phyloP scores from a whole-genome alignment of 2,113 vertebrate species.

The Pseudorasbora parva region DNA sequence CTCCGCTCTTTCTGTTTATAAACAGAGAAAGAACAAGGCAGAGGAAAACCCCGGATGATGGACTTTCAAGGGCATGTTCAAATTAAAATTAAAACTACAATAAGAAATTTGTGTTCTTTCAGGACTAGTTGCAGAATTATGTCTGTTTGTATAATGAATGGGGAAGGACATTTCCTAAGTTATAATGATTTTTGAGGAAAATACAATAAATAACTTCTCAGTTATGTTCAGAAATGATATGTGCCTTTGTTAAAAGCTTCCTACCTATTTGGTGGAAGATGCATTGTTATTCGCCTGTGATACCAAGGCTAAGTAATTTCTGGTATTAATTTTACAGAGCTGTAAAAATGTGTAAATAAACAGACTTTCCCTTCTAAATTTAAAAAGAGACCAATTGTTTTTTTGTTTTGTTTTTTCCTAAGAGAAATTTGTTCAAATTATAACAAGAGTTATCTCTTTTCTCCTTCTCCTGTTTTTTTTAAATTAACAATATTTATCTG shows the following conservation, averaged over 20 bases:
- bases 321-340: not conserved
- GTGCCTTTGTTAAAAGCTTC: not conserved
- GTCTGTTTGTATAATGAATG: too few relatives aligned
- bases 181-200: too few relatives aligned
- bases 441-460: not conserved
- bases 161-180: too few relatives aligned
- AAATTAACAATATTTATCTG: not conserved
- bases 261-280: not conserved
- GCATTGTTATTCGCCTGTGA: too few relatives aligned
- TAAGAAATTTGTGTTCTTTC: not conserved
- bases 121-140: not conserved
- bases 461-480: not conserved
- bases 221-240: too few relatives aligned
- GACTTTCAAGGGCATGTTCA: constrained; percentile 45
- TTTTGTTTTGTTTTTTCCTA: too few relatives aligned
- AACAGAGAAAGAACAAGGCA: constrained; percentile 81
- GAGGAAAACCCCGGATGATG: constrained; percentile 69
- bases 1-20: constrained; percentile 76
- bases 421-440: too few relatives aligned
- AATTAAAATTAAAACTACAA: not conserved
- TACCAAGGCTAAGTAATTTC: not conserved
- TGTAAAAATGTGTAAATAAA: not conserved
- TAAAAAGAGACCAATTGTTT: too few relatives aligned
- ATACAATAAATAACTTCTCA: too few relatives aligned
- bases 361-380: not conserved